Conservation (phyloP, 2,888 invertebrate genomes). For the Tachina grossa region DNA sequence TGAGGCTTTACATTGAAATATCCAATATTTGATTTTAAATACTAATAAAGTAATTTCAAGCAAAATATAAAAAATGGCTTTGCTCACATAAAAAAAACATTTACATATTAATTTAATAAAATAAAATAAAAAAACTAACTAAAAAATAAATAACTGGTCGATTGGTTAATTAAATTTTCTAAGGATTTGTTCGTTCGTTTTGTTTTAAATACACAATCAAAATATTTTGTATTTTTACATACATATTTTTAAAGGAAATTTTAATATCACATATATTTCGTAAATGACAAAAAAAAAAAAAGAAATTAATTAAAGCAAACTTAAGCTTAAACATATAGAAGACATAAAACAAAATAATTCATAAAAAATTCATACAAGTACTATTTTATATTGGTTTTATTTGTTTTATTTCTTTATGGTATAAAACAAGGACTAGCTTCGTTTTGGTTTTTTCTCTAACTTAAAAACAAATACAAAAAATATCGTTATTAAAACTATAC, state of each 20-base stretch:
- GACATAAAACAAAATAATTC: slow-evolving; percentile 56
- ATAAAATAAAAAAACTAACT: slow-evolving; percentile 40
- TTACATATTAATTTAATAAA: slow-evolving; percentile 19
- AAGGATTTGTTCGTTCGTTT: slow-evolving; percentile 64
- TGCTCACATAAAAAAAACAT: slow-evolving; percentile 3
- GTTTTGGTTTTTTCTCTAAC: slow-evolving; percentile 65
- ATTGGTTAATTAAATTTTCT: slow-evolving; percentile 54
- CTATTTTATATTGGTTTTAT: slow-evolving; percentile 45
- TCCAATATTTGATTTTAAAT: not conserved
- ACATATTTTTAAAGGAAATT: slow-evolving; percentile 61
- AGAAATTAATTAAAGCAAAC: slow-evolving; percentile 51
- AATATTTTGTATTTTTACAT: slow-evolving; percentile 20
- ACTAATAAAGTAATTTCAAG: not conserved
- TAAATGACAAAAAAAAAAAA: slow-evolving; percentile 39
- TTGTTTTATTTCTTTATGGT: slow-evolving; percentile 49
- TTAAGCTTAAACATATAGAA: slow-evolving; percentile 56
- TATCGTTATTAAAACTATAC: slow-evolving; percentile 41
- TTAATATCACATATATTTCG: slow-evolving; percentile 70
- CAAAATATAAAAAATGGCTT: slow-evolving; percentile 34
- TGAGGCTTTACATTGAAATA: slow-evolving; percentile 10
- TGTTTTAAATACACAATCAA: slow-evolving; percentile 32
- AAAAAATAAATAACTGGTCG: slow-evolving; percentile 67
- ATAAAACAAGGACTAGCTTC: slow-evolving; percentile 71
- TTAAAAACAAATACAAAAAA: slow-evolving; percentile 57
- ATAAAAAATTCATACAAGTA: slow-evolving; percentile 28